Percentiles rank a stretch among this genome's conserved stretches.
Evolutionary conservation across 2,797 vertebrate species (phyloP).

Genomic region (Cercopithecus petaurista): DNA sequence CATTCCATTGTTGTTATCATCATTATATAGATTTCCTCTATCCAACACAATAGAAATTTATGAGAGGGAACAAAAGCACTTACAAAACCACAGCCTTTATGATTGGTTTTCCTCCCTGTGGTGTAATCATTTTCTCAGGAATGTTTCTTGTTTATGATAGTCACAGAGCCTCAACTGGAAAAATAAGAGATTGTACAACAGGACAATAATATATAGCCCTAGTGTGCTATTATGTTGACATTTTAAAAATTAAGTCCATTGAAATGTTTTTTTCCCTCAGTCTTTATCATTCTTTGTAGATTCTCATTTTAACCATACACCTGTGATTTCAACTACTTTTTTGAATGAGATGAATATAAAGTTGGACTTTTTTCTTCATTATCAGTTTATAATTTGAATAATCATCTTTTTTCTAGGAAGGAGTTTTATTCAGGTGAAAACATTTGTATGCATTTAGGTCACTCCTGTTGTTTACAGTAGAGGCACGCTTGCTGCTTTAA

Average conservation of each 20-base stretch:
- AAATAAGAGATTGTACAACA: not conserved
- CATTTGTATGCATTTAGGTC: conserved; percentile 66
- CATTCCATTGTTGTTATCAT: not conserved
- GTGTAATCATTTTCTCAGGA: not conserved
- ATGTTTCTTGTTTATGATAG: not conserved
- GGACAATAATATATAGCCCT: not conserved
- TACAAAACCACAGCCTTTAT: not conserved
- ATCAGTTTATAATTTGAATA: conserved; percentile 43
- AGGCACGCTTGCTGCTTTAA: conserved; percentile 76
- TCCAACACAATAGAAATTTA: not conserved
- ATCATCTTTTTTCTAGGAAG: conserved; percentile 32
- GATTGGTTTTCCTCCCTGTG: not conserved
- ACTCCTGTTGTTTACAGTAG: conserved; percentile 75
- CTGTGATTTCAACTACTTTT: conserved; percentile 40
- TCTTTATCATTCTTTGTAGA: conserved; percentile 9
- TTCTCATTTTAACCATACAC: conserved; percentile 37
- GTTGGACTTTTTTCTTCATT: conserved; percentile 55
- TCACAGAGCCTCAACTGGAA: not conserved
- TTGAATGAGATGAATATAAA: conserved; percentile 21
- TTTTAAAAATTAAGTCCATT: conserved; percentile 23
- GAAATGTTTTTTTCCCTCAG: not conserved
- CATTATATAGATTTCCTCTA: not conserved
- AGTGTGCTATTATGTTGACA: not conserved
- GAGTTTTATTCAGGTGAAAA: conserved; percentile 60
- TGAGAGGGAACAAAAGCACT: not conserved